These are phyloP conservation scores for Cryptus armator DNA, from an alignment of 2,888 invertebrate species.

Conservation along the genomic window DNA sequence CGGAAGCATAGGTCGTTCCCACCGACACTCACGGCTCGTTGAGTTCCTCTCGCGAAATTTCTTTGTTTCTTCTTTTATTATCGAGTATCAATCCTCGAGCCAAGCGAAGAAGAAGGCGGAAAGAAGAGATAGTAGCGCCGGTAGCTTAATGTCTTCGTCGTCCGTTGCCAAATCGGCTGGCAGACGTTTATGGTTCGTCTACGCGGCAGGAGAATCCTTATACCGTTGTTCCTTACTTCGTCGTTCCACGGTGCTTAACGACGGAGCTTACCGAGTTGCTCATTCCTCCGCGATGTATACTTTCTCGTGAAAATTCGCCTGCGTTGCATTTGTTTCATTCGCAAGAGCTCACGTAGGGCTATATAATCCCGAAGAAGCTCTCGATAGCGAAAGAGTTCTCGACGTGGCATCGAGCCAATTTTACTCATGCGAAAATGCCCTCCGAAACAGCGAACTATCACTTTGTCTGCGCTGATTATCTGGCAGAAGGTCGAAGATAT, in stretches of 20 bases:
- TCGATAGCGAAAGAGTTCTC: conserved; percentile 29
- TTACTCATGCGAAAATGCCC: conserved; percentile 59
- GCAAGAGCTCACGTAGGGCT: conserved; percentile 24
- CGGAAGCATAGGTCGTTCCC: conserved; percentile 66
- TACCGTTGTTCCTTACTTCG: not conserved
- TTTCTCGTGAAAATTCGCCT: conserved; percentile 5
- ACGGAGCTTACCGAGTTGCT: conserved; percentile 37
- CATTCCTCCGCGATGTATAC: conserved; percentile 12
- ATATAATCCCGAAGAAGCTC: conserved; percentile 40
- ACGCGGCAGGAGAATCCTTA: conserved; percentile 39
- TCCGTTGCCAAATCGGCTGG: conserved; percentile 70
- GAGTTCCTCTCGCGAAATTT: conserved; percentile 44
- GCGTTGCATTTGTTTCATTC: conserved; percentile 44
- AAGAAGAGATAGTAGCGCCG: conserved; percentile 30
- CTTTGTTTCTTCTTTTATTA: conserved; percentile 67
- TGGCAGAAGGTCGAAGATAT: conserved; percentile 34
- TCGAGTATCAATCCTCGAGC: conserved; percentile 65
- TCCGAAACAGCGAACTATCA: conserved; percentile 12
- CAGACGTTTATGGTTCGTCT: conserved; percentile 55
- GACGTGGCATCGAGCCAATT: conserved; percentile 62
- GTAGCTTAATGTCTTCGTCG: conserved; percentile 64
- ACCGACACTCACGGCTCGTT: conserved; percentile 65
- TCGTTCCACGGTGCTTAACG: conserved; percentile 53
- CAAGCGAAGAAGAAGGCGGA: conserved; percentile 50
- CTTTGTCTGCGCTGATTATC: conserved; percentile 48